Base-by-base conservation (phyloP, 2,113 vertebrate genomes). In the Columba livia region DNA sequence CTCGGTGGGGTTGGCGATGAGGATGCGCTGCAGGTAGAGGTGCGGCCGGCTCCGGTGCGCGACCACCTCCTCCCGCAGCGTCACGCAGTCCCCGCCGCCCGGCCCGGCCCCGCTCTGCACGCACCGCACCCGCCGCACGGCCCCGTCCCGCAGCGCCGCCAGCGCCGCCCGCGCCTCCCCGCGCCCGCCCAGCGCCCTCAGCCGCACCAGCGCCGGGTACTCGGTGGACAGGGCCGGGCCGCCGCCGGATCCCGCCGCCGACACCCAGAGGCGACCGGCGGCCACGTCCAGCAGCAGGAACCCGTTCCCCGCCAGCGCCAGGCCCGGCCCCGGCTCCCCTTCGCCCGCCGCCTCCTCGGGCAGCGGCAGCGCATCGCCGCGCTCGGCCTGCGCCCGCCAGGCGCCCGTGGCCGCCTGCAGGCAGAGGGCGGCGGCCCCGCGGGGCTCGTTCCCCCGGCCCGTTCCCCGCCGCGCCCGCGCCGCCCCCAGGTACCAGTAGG, bases 11-110 rank as follows among this genome's bases (percentile, higher is more conserved):
- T 99, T 99, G 95, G 94, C 96, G 61, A 99, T 89, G 93, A 98
- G 98, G 94, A 99, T 96, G 23, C 98, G 97, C 92, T 99, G 99
- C 66, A 99, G 85, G n/a, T 98, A 99, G 38, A 99, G 98, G 8
- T 99, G 99, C 1, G 98, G 98, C 21, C 99, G 98, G 94, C 98
- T 98, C 6, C 99, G 98, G 97, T 99, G 99, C 1, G 98, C 99
- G 47, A 99, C 94, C 42, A 99, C 98, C 95, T 99, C 99, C 97
- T 99, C 99, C 24, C 99, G 97, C 83, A 99, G 82, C 28, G 98
- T 98, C 81, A 99, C 94, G 24, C 99, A 99, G 83, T 99, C 98
- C 21, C 97, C 97, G 72, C 97, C 14, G 0, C 84, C 3, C 34
- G 91, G 95, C 77, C 98, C 98, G 53, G 97, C 88, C 81, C 97